phyloP scores from a whole-genome alignment of 2,888 invertebrate species.

The Agriopis marginaria region DNA sequence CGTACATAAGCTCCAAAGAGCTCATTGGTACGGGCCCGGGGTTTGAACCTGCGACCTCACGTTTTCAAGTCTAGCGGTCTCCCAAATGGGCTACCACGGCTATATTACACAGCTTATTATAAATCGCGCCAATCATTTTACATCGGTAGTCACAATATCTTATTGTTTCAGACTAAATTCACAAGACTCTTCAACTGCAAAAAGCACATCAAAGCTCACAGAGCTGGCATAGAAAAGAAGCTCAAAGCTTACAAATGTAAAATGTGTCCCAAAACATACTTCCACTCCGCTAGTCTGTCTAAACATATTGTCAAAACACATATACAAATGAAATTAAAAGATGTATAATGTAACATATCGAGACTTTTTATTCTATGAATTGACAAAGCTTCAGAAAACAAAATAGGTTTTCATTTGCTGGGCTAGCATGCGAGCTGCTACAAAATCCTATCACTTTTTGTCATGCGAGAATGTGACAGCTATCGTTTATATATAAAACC shows the following conservation, averaged over 20 bases:
- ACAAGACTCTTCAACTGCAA: constrained; percentile 62
- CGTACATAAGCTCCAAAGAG: no score
- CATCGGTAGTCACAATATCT: no score
- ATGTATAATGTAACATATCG: constrained; percentile 36
- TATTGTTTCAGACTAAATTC: constrained; percentile 66
- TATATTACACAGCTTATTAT: no score
- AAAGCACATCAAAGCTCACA: constrained; percentile 69
- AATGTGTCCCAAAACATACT: constrained; percentile 72
- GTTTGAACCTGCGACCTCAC: no score
- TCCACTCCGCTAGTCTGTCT: constrained; percentile 68
- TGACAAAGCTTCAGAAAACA: not conserved
- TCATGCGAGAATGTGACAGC: no score
- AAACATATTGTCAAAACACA: constrained; percentile 76
- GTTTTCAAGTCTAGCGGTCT: no score
- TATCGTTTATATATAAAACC: no score
- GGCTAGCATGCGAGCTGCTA: no score
- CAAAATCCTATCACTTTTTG: no score
- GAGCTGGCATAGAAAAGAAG: constrained; percentile 36
- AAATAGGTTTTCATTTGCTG: not conserved
- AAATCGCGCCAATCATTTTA: not conserved
- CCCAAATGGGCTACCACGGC: no score
- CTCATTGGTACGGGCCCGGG: no score
- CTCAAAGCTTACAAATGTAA: constrained; percentile 66
- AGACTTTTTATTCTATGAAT: constrained; percentile 18
- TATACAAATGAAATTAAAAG: constrained; percentile 59